Evolutionary conservation across 2,797 vertebrate genomes (phyloP).

Genomic region (Thamnophis elegans): DNA sequence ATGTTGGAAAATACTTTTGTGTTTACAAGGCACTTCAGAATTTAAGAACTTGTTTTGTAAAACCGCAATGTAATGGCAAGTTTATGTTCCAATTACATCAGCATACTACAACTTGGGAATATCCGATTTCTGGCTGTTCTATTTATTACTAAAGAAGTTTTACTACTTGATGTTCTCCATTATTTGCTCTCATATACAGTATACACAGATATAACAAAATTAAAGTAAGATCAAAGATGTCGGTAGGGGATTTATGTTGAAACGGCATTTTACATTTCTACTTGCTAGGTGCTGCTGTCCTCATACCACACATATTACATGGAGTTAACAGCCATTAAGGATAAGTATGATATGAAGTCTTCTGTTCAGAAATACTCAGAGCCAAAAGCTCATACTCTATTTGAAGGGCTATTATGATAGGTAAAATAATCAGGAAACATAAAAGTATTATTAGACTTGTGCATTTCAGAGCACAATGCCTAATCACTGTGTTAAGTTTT

Average conservation of each 20-base stretch:
- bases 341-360: background rate
- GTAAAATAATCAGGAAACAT: background rate
- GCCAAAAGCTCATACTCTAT: background rate
- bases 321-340: background rate
- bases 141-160: background rate
- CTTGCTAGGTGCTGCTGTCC: background rate
- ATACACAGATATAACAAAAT: background rate
- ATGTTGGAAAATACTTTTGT: conserved; percentile 6
- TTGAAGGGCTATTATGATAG: background rate
- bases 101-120: conserved; percentile 1
- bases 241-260: background rate
- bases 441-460: background rate
- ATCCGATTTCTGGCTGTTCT: background rate
- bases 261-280: background rate
- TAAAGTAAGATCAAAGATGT: background rate
- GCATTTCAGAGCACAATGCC: background rate
- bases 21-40: conserved; percentile 23
- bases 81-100: background rate
- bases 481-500: background rate
- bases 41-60: conserved; percentile 17
- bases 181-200: background rate
- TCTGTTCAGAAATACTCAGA: background rate
- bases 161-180: background rate
- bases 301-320: background rate
- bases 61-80: background rate